These are phyloP conservation scores for Sebastes glaucus DNA, from an alignment of 2,797 vertebrate species.

Conservation along the genomic window DNA sequence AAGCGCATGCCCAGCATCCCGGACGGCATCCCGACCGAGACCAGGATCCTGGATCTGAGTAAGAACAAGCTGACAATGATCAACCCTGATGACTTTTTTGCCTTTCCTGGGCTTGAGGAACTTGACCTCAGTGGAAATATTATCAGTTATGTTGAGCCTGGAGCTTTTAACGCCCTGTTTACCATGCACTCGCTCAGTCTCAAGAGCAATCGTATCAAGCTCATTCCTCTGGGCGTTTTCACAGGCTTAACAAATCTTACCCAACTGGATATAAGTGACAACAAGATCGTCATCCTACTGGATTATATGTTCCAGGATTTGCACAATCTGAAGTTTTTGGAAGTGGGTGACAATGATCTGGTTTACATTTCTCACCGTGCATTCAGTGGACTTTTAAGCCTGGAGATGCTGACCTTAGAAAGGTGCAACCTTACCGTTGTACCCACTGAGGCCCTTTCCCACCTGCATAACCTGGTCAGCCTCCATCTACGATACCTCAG, in stretches of 20 bases:
- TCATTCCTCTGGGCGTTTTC: slow-evolving; percentile 96
- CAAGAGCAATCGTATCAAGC: slow-evolving; percentile 97
- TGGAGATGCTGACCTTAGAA: slow-evolving; percentile 95
- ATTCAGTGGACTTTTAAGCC: slow-evolving; percentile 93
- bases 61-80: slow-evolving; percentile 96
- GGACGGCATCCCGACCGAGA: slow-evolving; percentile 97
- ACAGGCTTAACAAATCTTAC: slow-evolving; percentile 95
- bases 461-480: slow-evolving; percentile 93
- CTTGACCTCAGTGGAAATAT: slow-evolving; percentile 98
- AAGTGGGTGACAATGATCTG: slow-evolving; percentile 98
- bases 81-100: slow-evolving; percentile 93
- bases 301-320: slow-evolving; percentile 99
- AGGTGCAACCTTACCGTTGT: slow-evolving; percentile 97
- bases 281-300: slow-evolving; percentile 97
- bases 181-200: slow-evolving; percentile 94
- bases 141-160: slow-evolving; percentile 95
- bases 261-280: slow-evolving; percentile 97
- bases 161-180: slow-evolving; percentile 93
- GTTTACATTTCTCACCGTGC: slow-evolving; percentile 98
- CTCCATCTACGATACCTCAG: slow-evolving; percentile 95
- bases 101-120: slow-evolving; percentile 93
- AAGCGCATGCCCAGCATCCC: slow-evolving; percentile 91
- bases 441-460: slow-evolving; percentile 97
- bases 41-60: slow-evolving; percentile 96
- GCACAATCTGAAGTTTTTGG: slow-evolving; percentile 93